Base-by-base conservation (phyloP, 2,113 vertebrate species). In the Rhineura floridana region DNA sequence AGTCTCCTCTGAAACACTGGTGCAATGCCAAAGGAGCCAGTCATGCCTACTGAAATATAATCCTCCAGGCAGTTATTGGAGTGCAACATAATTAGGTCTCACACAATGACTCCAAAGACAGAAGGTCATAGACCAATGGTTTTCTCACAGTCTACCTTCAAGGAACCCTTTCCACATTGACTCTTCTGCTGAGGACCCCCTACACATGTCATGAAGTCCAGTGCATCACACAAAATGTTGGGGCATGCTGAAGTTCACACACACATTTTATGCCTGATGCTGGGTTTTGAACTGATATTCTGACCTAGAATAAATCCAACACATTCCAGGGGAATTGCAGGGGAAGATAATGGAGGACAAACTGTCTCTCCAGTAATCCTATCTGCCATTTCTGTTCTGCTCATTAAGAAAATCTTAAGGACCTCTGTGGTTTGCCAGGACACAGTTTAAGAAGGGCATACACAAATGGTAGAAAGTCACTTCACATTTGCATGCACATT, bases 1-100 rank as follows among this genome's bases (percentile, higher is more conserved):
- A 33, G 73, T 86, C 55, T 91, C 4, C 39, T 67, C 5, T 55
- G 6, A 3, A 30, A 17, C 17, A 0, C 12, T 79, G 52, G 2
- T 6, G 12, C 36, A 0, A 0, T 48, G 28, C 39, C 23, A 36
- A 10, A 46, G 48, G 21, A n/a, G 6, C 8, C 70, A 73, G 82
- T 36, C 21, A 33, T 52, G 46, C 67, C 23, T 79, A 1, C 42
- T 39, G 3, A 36, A 76, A 50, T 28, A 39, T 39, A 46, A 63
- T 19, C 77, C 25, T 69, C 48, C 46, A 42, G 9, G 17, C 36
- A 3, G 28, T 42, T 70, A 33, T 81, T 81, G 4, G 8, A 39
- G 59, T 65, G 25, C 33, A 78, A 62, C 33, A 28, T 1, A 23
- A 78, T n/a, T 76, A 13, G 36, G 46, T 19, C 80, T 79, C 17